Percentiles rank a stretch among this genome's conserved stretches.
phyloP scores from a whole-genome alignment of 2,888 invertebrate species.

The Stegophylla sp. region DNA sequence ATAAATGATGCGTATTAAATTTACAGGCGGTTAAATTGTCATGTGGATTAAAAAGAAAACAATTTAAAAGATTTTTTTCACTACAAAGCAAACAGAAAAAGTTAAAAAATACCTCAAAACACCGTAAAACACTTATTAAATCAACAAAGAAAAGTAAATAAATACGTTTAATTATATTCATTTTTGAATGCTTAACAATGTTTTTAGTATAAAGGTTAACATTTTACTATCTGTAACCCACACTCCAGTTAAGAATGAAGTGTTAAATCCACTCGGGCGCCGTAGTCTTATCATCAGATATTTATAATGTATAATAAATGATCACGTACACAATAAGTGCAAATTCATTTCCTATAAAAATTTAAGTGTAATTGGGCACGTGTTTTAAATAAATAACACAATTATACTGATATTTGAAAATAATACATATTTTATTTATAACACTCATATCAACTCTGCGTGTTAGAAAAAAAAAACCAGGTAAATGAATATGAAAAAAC shows the following conservation, averaged over 20 bases:
- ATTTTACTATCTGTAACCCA: slow-evolving; percentile 15
- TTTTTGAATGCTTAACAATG: not conserved
- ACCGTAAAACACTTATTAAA: not conserved
- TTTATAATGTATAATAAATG: not conserved
- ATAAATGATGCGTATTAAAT: too few species aligned
- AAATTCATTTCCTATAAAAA: not conserved
- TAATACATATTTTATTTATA: not conserved
- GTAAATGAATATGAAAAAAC: not conserved
- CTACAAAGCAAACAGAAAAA: too few species aligned
- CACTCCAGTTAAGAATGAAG: slow-evolving; percentile 11
- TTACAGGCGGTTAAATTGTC: too few species aligned
- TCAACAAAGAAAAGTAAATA: not conserved
- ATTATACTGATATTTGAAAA: slow-evolving; percentile 1
- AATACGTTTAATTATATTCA: not conserved
- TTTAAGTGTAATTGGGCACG: slow-evolving; percentile 1
- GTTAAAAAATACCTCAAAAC: not conserved
- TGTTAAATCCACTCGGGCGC: slow-evolving; percentile 7
- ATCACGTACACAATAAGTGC: slow-evolving; percentile 19
- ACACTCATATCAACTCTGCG: not conserved
- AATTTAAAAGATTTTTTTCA: too few species aligned
- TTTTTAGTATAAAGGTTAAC: slow-evolving; percentile 1
- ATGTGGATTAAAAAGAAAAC: too few species aligned
- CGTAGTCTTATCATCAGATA: not conserved
- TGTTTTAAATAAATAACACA: slow-evolving; percentile 5
- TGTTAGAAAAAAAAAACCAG: not conserved